Base-by-base conservation (phyloP, 2,113 vertebrate species). In the Nicator chloris region DNA sequence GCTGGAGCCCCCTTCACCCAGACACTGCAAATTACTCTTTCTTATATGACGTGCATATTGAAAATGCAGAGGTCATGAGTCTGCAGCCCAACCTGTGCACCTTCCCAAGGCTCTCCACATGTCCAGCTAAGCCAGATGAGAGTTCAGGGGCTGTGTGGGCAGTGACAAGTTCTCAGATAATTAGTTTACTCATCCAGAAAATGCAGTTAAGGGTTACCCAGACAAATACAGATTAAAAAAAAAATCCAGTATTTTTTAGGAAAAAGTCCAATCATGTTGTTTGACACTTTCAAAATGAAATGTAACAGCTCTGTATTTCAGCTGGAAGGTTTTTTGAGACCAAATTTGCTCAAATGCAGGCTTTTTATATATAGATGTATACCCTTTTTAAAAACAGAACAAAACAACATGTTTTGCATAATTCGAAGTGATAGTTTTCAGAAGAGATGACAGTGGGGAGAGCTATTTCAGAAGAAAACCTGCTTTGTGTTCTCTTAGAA, bases 361-460 rank as follows among this genome's bases (percentile, higher is more conserved):
- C 72, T 93, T 94, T 93, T 95, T 94, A 81, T 93, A 91, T 70
- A 94, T 54, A 88, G 79, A 83, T 59, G 56, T 70, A 80, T 54
- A 80, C 16, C 9, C 39, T 56, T 86, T 90, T 94, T 88, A 21
- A 88, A 94, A 93, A 66, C 82, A 81, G 80, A 93, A 84, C 66
- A 86, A 75, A 93, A 66, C 73, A 95, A 92, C 64, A 78, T 65
- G 76, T 78, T 96, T 95, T 92, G 65, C 60, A 83, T 97, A 96
- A 95, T 84, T 90, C 44, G 31, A 92, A 96, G 92, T 83, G 92
- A 95, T 88, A 75, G 87, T 87, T 91, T 84, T 92, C 87, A 87
- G 90, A 94, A 87, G 56, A 94, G 27, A 87, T 75, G 87, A 94
- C 92, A 95, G 90, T 50, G 37, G 75, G n/a, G 53, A 93, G 80